Percentiles rank a stretch among this genome's conserved stretches.
phyloP scores from a whole-genome alignment of 2,113 vertebrate species.

The rabbit (Oryctolagus cuniculus) region DNA sequence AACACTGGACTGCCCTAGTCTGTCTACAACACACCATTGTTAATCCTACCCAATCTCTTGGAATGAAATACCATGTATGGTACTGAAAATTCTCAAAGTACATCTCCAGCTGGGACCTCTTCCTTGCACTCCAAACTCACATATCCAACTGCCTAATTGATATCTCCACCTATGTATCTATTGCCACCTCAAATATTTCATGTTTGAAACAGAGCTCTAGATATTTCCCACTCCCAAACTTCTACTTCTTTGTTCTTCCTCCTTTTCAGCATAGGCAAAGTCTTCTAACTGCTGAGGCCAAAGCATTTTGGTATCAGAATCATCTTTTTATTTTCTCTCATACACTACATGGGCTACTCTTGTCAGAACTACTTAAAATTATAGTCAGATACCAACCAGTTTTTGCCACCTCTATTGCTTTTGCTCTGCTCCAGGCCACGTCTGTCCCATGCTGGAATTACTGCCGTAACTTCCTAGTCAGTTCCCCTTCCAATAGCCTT shows the following conservation, averaged over 20 bases:
- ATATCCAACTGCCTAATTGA: background rate
- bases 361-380: background rate
- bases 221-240: background rate
- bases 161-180: background rate
- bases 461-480: background rate
- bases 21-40: background rate
- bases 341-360: background rate
- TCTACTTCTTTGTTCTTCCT: background rate
- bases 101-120: too few relatives aligned
- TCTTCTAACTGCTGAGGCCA: background rate
- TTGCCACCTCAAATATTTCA: background rate
- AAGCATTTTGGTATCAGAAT: background rate
- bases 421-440: background rate
- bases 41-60: background rate
- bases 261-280: background rate
- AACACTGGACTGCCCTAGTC: background rate
- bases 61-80: background rate
- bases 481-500: background rate
- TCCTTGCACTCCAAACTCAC: background rate
- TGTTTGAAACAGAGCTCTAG: background rate
- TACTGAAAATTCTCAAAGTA: background rate
- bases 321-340: background rate
- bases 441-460: background rate
- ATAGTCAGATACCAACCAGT: background rate
- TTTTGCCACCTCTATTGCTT: background rate